Percentiles rank a stretch among this genome's conserved stretches.
phyloP scores from a whole-genome alignment of 2,113 vertebrate species.

The Galemys pyrenaicus region DNA sequence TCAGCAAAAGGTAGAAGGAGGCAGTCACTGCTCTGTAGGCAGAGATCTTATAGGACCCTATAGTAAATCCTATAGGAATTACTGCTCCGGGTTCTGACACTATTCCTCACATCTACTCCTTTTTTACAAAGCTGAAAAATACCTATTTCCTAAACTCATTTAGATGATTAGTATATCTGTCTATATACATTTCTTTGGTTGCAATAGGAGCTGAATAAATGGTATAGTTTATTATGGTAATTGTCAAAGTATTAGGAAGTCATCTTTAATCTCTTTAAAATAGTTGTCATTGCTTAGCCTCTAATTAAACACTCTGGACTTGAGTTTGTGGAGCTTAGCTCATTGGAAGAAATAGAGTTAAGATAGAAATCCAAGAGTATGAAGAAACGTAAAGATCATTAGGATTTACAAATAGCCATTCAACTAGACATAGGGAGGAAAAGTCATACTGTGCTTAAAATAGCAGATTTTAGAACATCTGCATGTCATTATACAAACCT shows the following conservation, averaged over 20 bases:
- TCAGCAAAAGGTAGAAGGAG: background rate
- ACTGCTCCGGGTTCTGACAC: background rate
- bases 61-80: too few species aligned
- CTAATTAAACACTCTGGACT: background rate
- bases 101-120: background rate
- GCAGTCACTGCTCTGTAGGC: background rate
- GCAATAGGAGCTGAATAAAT: background rate
- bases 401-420: constrained; percentile 28
- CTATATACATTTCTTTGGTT: background rate
- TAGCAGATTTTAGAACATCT: background rate
- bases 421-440: background rate
- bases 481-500: background rate
- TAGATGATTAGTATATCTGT: background rate
- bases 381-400: background rate
- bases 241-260: background rate
- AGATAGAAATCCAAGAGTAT: background rate
- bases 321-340: background rate
- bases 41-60: background rate
- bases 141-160: background rate
- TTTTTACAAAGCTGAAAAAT: constrained; percentile 7
- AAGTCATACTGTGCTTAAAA: constrained; percentile 31
- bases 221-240: background rate
- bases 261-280: background rate
- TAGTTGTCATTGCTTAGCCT: background rate
- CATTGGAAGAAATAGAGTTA: background rate